These are phyloP conservation scores for Zingel zingel DNA, from an alignment of 2,113 vertebrate genomes.

Conservation along the genomic window DNA sequence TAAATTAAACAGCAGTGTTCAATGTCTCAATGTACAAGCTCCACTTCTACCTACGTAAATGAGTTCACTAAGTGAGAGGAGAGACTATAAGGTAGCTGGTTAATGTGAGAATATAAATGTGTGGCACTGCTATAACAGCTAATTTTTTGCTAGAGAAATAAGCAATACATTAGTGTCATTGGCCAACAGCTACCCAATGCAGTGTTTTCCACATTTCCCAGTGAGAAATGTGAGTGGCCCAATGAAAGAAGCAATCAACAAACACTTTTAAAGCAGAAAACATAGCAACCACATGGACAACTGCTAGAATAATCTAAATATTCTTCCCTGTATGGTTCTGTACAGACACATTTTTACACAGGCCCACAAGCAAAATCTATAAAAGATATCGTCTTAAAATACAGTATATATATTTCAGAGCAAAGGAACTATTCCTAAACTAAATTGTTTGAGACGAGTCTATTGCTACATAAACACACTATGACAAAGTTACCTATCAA, in stretches of 20 bases:
- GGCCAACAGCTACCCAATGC: conserved; percentile 8
- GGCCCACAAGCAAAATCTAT: not conserved
- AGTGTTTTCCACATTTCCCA: conserved; percentile 16
- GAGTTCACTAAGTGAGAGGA: not conserved
- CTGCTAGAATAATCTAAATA: not conserved
- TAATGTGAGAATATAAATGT: conserved; percentile 15
- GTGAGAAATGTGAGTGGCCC: conserved; percentile 9
- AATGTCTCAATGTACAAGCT: not conserved
- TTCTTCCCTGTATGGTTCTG: not conserved
- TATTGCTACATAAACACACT: conserved; percentile 22
- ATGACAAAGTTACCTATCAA: conserved; percentile 33
- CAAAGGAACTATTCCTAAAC: conserved; percentile 3
- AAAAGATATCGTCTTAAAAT: not conserved
- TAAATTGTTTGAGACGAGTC: conserved; percentile 3
- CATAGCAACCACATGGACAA: not conserved
- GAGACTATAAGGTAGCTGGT: not conserved
- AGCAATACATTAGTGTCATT: conserved; percentile 24
- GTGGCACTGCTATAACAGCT: conserved; percentile 14
- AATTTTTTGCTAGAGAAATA: conserved; percentile 19
- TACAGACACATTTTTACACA: not conserved
- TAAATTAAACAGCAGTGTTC: not conserved
- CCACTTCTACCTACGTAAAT: conserved; percentile 3
- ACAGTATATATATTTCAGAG: not conserved
- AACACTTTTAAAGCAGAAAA: conserved; percentile 12
- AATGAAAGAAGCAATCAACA: conserved; percentile 1